Evolutionary conservation across 2,797 vertebrate genomes (phyloP).

Genomic region (Dendrocincla tyrannina): DNA sequence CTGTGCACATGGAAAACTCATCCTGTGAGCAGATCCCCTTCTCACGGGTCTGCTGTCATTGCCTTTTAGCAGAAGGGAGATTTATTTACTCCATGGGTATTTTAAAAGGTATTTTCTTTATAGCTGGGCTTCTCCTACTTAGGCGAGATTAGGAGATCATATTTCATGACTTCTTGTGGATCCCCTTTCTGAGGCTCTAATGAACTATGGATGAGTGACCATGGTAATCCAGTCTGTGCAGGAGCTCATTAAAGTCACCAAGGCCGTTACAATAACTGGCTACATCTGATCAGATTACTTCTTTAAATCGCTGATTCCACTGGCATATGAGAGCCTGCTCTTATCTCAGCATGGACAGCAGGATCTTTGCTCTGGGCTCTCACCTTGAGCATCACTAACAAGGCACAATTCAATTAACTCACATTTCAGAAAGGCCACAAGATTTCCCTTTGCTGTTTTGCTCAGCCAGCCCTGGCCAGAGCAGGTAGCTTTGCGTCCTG

Average conservation of each 20-base stretch:
- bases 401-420: background rate
- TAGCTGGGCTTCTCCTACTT: slow-evolving; percentile 54
- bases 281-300: slow-evolving; percentile 57
- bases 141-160: slow-evolving; percentile 61
- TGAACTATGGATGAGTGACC: slow-evolving; percentile 69
- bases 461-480: background rate
- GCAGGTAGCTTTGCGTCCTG: background rate
- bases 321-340: background rate
- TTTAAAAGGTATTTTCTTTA: slow-evolving; percentile 63
- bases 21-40: background rate
- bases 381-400: background rate
- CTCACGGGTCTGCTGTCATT: background rate
- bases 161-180: slow-evolving; percentile 65
- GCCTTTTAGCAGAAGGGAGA: slow-evolving; percentile 46
- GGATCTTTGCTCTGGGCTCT: slow-evolving; percentile 3
- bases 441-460: background rate
- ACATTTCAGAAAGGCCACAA: background rate
- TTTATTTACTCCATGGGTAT: slow-evolving; percentile 55
- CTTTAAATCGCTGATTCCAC: slow-evolving; percentile 10
- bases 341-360: background rate
- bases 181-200: slow-evolving; percentile 54
- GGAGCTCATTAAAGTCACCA: slow-evolving; percentile 59
- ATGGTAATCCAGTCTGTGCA: slow-evolving; percentile 66
- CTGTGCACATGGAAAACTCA: background rate
- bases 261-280: slow-evolving; percentile 42